A percentile compares a stretch with the other conserved stretches of the same genome.
These are phyloP conservation scores for Drosophila littoralis DNA, from an alignment of 1,140 invertebrate genomes.

Conservation along the genomic window DNA sequence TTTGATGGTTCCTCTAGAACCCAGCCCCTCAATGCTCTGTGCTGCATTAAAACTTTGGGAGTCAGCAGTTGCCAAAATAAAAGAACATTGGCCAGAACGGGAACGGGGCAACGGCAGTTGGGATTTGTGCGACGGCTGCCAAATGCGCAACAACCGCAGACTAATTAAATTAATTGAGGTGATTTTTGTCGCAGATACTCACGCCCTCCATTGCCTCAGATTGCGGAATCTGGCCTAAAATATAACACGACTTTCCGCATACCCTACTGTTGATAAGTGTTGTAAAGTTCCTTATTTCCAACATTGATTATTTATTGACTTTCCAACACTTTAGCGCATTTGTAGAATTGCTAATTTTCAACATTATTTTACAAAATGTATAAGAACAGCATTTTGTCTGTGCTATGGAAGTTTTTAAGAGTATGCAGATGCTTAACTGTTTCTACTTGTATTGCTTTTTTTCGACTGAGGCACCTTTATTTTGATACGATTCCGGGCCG, in stretches of 20 bases:
- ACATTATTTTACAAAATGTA: too few relatives aligned
- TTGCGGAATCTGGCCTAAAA: slow-evolving; percentile 42
- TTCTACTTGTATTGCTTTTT: slow-evolving; percentile 24
- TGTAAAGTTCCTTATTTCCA: too few relatives aligned
- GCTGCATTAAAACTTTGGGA: slow-evolving; percentile 18
- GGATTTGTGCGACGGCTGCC: slow-evolving; percentile 23
- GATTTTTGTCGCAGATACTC: slow-evolving; percentile 64
- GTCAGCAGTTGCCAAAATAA: slow-evolving; percentile 20
- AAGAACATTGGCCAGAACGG: slow-evolving; percentile 2
- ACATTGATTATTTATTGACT: too few relatives aligned
- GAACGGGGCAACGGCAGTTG: neutral
- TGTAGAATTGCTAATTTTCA: too few relatives aligned
- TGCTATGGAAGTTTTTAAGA: neutral
- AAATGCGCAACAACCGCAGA: slow-evolving; percentile 71
- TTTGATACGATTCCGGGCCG: slow-evolving; percentile 51
- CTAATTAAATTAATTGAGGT: slow-evolving; percentile 83
- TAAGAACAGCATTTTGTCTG: too few relatives aligned
- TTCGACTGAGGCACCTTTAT: slow-evolving; percentile 31
- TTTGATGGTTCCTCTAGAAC: slow-evolving; percentile 37
- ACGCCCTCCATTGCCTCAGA: slow-evolving; percentile 29
- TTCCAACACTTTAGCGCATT: too few relatives aligned
- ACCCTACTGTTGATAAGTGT: neutral
- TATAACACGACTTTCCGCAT: slow-evolving; percentile 18
- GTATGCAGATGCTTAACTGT: neutral
- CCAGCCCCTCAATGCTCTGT: neutral